These are phyloP conservation scores for Drosophila ambigua DNA, from an alignment of 1,140 invertebrate genomes.

Conservation along the genomic window DNA sequence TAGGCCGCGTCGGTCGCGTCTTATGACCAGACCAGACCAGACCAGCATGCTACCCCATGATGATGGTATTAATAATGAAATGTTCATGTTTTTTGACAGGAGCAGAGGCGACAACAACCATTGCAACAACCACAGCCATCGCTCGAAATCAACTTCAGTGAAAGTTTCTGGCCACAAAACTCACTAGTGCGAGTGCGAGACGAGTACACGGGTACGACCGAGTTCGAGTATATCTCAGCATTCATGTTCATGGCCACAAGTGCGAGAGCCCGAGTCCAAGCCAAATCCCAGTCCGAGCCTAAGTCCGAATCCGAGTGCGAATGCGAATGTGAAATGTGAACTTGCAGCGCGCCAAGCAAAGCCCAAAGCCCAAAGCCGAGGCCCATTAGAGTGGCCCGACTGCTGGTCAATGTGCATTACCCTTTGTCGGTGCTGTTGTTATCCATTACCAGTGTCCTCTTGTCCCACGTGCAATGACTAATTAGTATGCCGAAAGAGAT, in stretches of 20 bases:
- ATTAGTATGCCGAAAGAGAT: constrained; percentile 70
- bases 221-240: constrained; percentile 21
- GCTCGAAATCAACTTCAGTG: constrained; percentile 69
- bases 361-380: constrained; percentile 31
- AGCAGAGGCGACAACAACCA: constrained; percentile 45
- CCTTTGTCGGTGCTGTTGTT: constrained; percentile 21
- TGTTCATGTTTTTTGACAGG: constrained; percentile 75
- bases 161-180: constrained; percentile 62
- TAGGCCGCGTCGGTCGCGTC: constrained; percentile 26
- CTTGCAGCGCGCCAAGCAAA: constrained; percentile 31
- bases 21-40: constrained; percentile 48
- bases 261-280: constrained; percentile 3
- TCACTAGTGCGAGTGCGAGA: constrained; percentile 16
- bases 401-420: constrained; percentile 47
- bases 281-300: too few species aligned
- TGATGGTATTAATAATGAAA: constrained; percentile 77
- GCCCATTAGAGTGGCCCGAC: constrained; percentile 52
- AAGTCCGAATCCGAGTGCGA: background rate
- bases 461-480: constrained; percentile 62
- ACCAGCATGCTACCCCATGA: constrained; percentile 11
- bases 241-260: constrained; percentile 45
- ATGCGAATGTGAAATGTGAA: constrained; percentile 49
- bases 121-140: constrained; percentile 26
- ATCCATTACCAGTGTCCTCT: constrained; percentile 30
- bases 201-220: background rate